A percentile compares a stretch with the other conserved stretches of the same genome.
Evolutionary conservation across 1,140 invertebrate species (phyloP).

Genomic region (Thaumetopoea pityocampa): DNA sequence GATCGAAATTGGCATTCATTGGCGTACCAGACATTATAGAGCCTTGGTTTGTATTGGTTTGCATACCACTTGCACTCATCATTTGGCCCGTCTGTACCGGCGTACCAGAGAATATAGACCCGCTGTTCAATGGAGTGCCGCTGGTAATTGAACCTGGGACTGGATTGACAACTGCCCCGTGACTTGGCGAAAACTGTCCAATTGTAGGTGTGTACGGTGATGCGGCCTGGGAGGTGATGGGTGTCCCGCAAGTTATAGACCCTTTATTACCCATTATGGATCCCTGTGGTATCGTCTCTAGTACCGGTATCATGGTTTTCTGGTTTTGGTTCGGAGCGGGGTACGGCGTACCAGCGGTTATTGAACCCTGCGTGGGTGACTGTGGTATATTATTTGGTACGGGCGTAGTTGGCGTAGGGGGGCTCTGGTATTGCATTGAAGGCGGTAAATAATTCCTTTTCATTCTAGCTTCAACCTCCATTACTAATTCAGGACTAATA

Average conservation of each 20-base stretch:
- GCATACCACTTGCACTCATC: neutral
- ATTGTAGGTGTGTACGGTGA: conserved; percentile 16
- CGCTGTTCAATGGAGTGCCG: conserved; percentile 13
- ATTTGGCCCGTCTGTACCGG: too few relatives aligned
- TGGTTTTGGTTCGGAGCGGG: conserved; percentile 59
- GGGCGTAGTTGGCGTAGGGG: conserved; percentile 20
- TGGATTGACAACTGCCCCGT: conserved; percentile 8
- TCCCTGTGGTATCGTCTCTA: conserved; percentile 60
- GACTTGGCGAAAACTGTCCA: conserved; percentile 14
- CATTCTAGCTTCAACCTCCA: conserved; percentile 93
- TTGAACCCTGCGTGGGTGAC: conserved; percentile 36
- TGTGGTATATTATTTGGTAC: conserved; percentile 20
- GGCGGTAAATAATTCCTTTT: conserved; percentile 86
- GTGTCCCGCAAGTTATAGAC: conserved; percentile 25
- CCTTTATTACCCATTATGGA: conserved; percentile 39
- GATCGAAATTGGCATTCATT: conserved; percentile 8
- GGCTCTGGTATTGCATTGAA: conserved; percentile 73
- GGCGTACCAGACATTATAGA: conserved; percentile 34
- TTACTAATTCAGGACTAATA: conserved; percentile 89
- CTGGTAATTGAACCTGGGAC: conserved; percentile 13
- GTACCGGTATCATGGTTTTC: conserved; percentile 43
- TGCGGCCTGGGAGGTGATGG: conserved; percentile 8
- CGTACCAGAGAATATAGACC: neutral
- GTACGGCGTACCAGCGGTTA: conserved; percentile 47
- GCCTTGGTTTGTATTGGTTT: conserved; percentile 12